These are phyloP conservation scores for Oligia fasciuncula DNA, from an alignment of 2,888 invertebrate genomes.

Conservation along the genomic window DNA sequence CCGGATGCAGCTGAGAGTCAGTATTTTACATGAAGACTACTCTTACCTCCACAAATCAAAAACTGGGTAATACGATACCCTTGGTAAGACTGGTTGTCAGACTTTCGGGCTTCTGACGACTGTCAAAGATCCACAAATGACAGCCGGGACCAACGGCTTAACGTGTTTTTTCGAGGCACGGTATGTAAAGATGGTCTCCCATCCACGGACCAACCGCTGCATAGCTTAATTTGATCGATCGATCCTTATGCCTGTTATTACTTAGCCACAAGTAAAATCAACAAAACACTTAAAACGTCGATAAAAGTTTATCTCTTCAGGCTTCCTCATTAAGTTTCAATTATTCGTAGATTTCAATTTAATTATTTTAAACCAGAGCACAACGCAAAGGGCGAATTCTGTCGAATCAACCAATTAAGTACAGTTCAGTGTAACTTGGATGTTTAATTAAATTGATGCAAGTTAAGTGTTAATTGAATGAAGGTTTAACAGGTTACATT, in stretches of 20 bases:
- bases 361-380: slow-evolving; percentile 33
- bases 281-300: slow-evolving; percentile 29
- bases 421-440: slow-evolving; percentile 12
- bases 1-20: not conserved
- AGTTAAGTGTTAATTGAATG: slow-evolving; percentile 9
- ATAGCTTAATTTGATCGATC: not conserved
- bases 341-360: slow-evolving; percentile 27
- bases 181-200: not conserved
- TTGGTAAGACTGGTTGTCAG: not conserved
- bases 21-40: not conserved
- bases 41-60: not conserved
- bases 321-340: slow-evolving; percentile 23
- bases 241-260: too few species aligned
- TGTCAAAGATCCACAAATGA: not conserved
- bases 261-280: not conserved
- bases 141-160: not conserved
- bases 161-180: not conserved
- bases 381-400: slow-evolving; percentile 18
- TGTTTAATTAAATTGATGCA: slow-evolving; percentile 32
- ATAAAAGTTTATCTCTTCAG: slow-evolving; percentile 29
- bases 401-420: slow-evolving; percentile 27
- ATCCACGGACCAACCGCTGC: not conserved
- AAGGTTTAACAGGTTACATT: not conserved
- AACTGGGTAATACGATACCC: not conserved
- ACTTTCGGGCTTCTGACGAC: not conserved